Evolutionary conservation across 2,888 invertebrate species (phyloP).

Genomic region (Horisme vitalbata): DNA sequence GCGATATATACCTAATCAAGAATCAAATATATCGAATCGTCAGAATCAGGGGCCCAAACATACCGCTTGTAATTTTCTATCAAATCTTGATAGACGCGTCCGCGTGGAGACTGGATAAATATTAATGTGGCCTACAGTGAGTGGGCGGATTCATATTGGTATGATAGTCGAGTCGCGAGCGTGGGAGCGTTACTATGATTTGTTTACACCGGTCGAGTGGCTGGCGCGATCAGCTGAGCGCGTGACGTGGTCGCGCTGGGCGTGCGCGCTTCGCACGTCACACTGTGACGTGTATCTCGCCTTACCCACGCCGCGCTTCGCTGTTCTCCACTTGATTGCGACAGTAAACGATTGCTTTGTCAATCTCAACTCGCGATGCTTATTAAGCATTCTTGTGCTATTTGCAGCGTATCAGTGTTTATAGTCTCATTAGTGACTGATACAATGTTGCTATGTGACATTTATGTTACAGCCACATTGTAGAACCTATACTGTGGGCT

Average conservation of each 20-base stretch:
- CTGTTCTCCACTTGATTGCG: constrained; percentile 20
- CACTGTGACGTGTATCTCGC: constrained; percentile 45
- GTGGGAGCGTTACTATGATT: constrained; percentile 77
- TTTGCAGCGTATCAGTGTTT: constrained; percentile 6
- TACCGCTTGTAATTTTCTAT: constrained; percentile 4
- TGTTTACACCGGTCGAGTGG: constrained; percentile 68
- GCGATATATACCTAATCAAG: too few species aligned
- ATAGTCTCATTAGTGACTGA: not conserved
- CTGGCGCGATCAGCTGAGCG: constrained; percentile 70
- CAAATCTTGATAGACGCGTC: constrained; percentile 26
- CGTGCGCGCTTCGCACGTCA: constrained; percentile 49
- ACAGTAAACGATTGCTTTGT: constrained; percentile 29
- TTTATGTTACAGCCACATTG: constrained; percentile 11
- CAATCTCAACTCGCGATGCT: constrained; percentile 31
- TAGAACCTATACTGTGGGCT: constrained; percentile 9
- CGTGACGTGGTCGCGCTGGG: constrained; percentile 52
- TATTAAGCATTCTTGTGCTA: constrained; percentile 16
- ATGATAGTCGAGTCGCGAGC: constrained; percentile 40
- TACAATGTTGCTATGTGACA: constrained; percentile 11
- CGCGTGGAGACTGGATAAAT: constrained; percentile 37
- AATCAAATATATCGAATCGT: too few species aligned
- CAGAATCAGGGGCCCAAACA: too few species aligned
- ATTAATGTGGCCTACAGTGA: constrained; percentile 36
- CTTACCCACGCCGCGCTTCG: constrained; percentile 25
- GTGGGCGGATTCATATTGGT: constrained; percentile 36